Evolutionary conservation across 2,888 invertebrate species (phyloP).

Genomic region (Liodrosophila aerea): DNA sequence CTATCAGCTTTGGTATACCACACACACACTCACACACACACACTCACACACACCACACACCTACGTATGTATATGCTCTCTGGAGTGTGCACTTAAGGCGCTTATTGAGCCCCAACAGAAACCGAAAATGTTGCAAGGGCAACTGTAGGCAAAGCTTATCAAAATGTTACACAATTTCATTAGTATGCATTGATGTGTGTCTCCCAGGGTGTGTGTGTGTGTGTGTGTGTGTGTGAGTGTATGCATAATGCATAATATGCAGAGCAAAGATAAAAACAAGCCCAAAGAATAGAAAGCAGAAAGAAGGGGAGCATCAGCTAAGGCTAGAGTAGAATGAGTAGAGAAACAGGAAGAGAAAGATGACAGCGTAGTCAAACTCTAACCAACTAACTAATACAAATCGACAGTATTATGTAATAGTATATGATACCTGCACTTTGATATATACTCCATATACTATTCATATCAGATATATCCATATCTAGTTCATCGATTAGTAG

Average conservation of each 20-base stretch:
- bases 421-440: too few species aligned
- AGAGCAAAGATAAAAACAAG: too few species aligned
- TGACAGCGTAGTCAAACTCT: too few species aligned
- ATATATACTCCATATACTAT: too few species aligned
- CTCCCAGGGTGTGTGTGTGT: constrained; percentile 5
- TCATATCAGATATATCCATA: too few species aligned
- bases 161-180: constrained; percentile 52
- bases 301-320: neutral
- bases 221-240: constrained; percentile 5
- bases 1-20: constrained; percentile 37
- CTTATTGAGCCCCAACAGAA: constrained; percentile 46
- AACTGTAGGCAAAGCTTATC: constrained; percentile 40
- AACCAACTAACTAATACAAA: too few species aligned
- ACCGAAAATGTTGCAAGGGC: constrained; percentile 31
- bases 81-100: constrained; percentile 49
- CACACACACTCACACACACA: constrained; percentile 7
- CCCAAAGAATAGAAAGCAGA: too few species aligned
- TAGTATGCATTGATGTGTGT: constrained; percentile 33
- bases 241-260: constrained; percentile 44
- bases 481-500: too few species aligned
- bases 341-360: too few species aligned
- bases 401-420: too few species aligned
- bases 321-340: too few species aligned
- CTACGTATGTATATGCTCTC: constrained; percentile 1
- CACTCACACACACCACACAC: constrained; percentile 4